Percentiles rank a stretch among this genome's conserved stretches.
Evolutionary conservation across 2,797 vertebrate species (phyloP).

Genomic region (Eremophila alpestris): DNA sequence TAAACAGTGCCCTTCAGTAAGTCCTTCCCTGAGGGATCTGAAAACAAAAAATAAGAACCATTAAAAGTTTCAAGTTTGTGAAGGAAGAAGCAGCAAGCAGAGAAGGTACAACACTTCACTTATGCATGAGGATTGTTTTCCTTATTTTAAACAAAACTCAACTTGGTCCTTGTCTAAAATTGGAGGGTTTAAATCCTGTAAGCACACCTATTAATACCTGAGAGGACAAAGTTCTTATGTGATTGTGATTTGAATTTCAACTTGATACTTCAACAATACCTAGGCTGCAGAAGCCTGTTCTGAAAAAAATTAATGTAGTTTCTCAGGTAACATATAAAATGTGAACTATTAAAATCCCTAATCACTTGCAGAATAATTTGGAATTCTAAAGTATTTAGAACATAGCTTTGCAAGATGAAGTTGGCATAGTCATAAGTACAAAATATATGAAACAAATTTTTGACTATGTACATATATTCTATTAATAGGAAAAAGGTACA

Average conservation of each 20-base stretch:
- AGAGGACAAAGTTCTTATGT: neutral
- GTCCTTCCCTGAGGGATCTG: slow-evolving; percentile 62
- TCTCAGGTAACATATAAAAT: neutral
- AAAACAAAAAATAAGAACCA: slow-evolving; percentile 20
- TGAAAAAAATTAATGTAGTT: neutral
- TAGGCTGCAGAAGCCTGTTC: neutral
- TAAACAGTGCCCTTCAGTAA: slow-evolving; percentile 58
- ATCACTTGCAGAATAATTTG: neutral
- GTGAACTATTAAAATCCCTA: neutral
- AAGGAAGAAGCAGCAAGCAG: neutral
- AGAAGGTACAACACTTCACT: neutral
- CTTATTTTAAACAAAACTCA: neutral
- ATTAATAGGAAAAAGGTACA: neutral
- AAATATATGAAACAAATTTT: neutral
- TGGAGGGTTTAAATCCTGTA: neutral
- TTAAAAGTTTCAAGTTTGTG: neutral
- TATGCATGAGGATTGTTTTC: neutral
- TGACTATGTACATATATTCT: neutral
- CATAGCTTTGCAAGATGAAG: neutral
- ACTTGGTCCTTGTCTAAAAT: neutral
- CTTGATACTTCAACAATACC: neutral
- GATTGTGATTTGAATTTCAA: neutral
- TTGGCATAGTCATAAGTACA: neutral
- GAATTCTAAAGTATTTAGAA: neutral
- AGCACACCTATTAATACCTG: neutral